A percentile compares a stretch with the other conserved stretches of the same genome.
phyloP scores from a whole-genome alignment of 2,888 invertebrate genomes.

The Hipparchia sbordonii region DNA sequence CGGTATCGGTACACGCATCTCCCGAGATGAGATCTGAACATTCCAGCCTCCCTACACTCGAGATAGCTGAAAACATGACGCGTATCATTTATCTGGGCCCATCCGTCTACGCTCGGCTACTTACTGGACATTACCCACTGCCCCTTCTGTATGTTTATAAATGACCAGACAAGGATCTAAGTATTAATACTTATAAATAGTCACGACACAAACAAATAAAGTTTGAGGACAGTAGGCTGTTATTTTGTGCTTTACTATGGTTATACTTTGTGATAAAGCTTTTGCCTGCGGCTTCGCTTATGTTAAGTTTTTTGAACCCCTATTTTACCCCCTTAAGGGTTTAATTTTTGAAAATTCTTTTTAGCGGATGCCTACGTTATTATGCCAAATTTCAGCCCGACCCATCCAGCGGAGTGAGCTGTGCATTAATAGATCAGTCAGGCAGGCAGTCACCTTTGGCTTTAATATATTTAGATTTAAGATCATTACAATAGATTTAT shows the following conservation, averaged over 20 bases:
- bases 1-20: constrained; percentile 44
- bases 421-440: too few relatives aligned
- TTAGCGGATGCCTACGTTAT: too few relatives aligned
- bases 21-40: constrained; percentile 38
- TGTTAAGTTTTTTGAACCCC: too few relatives aligned
- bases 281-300: too few relatives aligned
- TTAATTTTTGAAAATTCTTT: too few relatives aligned
- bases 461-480: too few relatives aligned
- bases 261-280: too few relatives aligned
- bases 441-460: too few relatives aligned
- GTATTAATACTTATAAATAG: constrained; percentile 14
- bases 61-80: constrained; percentile 38
- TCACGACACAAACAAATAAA: not conserved
- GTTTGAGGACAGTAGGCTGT: not conserved
- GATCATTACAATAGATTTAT: too few relatives aligned
- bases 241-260: not conserved
- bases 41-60: constrained; percentile 56
- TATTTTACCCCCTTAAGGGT: too few relatives aligned
- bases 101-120: constrained; percentile 40
- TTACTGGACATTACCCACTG: constrained; percentile 27
- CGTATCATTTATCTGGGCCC: constrained; percentile 40
- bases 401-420: too few relatives aligned
- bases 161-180: constrained; percentile 20
- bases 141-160: constrained; percentile 24
- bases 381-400: too few relatives aligned